These are phyloP conservation scores for Peromyscus californicus DNA, from an alignment of 2,113 vertebrate species.

Conservation along the genomic window DNA sequence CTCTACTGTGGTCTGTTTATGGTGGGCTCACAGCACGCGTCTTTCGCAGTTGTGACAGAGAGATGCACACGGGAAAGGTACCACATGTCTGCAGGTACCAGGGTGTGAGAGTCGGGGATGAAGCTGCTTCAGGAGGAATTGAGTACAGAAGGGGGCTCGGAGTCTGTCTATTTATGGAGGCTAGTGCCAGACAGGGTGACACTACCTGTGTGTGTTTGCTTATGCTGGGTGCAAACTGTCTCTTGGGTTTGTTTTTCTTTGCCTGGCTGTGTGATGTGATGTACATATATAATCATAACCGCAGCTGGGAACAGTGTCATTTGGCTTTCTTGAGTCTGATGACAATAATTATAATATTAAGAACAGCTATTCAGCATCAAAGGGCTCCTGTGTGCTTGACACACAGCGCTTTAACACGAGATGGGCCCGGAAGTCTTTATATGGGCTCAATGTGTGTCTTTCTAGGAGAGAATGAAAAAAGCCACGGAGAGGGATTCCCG, in stretches of 20 bases:
- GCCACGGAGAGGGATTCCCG: background rate
- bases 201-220: background rate
- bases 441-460: background rate
- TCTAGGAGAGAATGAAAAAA: background rate
- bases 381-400: background rate
- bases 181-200: background rate
- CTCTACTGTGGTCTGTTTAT: background rate
- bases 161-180: background rate
- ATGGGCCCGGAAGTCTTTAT: background rate
- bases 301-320: too few relatives aligned
- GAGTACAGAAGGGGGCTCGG: background rate
- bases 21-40: background rate
- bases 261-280: background rate
- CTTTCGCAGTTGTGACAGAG: background rate
- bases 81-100: accelerated
- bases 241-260: background rate
- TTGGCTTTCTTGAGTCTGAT: background rate
- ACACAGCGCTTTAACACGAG: background rate
- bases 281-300: accelerated
- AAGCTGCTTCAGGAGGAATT: background rate
- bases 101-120: background rate
- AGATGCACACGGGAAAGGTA: accelerated
- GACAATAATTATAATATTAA: background rate
- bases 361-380: background rate
- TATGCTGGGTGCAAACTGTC: background rate